Conservation (phyloP, 2,113 vertebrate genomes). For the Emydocephalus ijimae region DNA sequence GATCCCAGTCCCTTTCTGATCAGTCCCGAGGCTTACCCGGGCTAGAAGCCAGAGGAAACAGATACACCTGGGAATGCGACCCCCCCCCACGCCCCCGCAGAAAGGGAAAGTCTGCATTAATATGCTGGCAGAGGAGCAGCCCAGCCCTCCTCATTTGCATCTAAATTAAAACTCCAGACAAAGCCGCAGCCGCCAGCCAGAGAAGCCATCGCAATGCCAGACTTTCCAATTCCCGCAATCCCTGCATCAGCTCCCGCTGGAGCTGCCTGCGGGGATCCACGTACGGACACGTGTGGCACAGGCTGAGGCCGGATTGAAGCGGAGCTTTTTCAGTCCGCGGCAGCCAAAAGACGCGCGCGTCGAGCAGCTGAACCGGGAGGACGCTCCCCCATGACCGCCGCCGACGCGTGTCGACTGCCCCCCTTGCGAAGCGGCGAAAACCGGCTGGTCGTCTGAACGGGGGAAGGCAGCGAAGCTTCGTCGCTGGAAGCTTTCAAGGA, state of each 20-base stretch:
- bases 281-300: too few species aligned
- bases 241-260: not conserved
- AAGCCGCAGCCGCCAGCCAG: not conserved
- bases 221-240: not conserved
- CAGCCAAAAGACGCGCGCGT: not conserved
- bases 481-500: too few species aligned
- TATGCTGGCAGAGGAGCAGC: constrained; percentile 15
- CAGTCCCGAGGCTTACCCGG: too few species aligned
- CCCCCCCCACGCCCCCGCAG: not conserved
- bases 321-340: too few species aligned
- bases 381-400: too few species aligned
- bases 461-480: too few species aligned
- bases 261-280: too few species aligned
- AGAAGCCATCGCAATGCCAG: not conserved
- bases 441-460: not conserved
- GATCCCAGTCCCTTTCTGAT: not conserved
- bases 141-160: constrained; percentile 25
- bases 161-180: constrained; percentile 22
- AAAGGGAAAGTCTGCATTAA: not conserved
- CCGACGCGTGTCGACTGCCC: too few species aligned
- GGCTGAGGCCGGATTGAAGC: too few species aligned
- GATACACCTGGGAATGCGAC: too few species aligned
- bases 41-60: too few species aligned
- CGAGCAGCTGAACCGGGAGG: not conserved
- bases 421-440: too few species aligned